phyloP scores from a whole-genome alignment of 64 coral and sea anemone species.

The Acropora yongei region DNA sequence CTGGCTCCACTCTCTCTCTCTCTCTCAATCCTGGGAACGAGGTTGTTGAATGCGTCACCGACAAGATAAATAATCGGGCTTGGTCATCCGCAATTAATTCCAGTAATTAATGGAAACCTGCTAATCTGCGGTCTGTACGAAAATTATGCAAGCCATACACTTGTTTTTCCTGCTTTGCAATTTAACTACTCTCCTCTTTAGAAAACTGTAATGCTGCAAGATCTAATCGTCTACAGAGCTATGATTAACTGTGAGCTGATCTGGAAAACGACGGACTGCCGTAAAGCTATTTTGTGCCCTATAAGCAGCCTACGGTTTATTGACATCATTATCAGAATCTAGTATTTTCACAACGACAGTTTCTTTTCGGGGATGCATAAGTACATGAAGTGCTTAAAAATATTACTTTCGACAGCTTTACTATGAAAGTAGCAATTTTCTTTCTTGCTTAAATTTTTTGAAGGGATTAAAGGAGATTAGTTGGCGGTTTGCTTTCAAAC shows the following conservation, averaged over 20 bases:
- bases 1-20: too few species aligned
- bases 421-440: neutral
- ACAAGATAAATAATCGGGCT: too few species aligned
- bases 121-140: neutral
- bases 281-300: neutral
- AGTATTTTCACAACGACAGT: too few species aligned
- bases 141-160: neutral
- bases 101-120: neutral
- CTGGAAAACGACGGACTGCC: neutral
- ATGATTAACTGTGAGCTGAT: neutral
- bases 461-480: neutral
- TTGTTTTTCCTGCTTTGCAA: neutral
- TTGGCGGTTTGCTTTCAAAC: neutral
- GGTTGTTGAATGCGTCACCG: too few species aligned
- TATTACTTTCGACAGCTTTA: too few species aligned
- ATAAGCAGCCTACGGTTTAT: neutral
- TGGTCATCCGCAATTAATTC: too few species aligned
- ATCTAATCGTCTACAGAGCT: neutral
- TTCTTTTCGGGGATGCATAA: too few species aligned
- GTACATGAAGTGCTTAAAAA: too few species aligned
- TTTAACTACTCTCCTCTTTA: too few species aligned
- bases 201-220: too few species aligned
- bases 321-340: too few species aligned
- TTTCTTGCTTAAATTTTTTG: neutral
- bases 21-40: too few species aligned